Conservation (phyloP, 2,888 invertebrate species). For the Aporophyla nigra region DNA sequence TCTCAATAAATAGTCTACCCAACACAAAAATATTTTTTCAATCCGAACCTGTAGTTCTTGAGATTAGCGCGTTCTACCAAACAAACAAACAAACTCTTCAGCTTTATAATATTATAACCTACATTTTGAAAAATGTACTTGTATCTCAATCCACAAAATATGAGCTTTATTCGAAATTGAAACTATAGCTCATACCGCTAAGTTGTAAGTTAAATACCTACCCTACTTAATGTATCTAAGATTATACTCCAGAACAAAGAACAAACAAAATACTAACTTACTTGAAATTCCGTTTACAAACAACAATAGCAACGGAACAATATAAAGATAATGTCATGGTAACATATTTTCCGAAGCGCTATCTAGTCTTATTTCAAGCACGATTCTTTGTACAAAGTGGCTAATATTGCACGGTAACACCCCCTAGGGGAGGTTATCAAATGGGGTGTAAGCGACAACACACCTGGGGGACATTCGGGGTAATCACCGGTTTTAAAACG, state of each 20-base stretch:
- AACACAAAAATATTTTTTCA: no score
- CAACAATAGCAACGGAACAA: slow-evolving; percentile 46
- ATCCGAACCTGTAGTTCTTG: no score
- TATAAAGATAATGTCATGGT: slow-evolving; percentile 47
- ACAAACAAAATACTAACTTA: slow-evolving; percentile 37
- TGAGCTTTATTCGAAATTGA: no score
- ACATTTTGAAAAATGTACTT: no score
- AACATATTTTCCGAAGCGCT: slow-evolving; percentile 60
- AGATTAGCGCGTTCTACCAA: no score
- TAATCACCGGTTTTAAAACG: slow-evolving; percentile 58
- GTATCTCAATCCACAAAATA: no score
- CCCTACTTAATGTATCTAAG: slow-evolving; percentile 1
- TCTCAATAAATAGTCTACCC: no score
- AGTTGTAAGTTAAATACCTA: neutral
- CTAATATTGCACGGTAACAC: slow-evolving; percentile 49
- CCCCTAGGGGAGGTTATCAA: slow-evolving; percentile 32
- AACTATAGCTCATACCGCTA: neutral
- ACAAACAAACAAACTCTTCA: no score
- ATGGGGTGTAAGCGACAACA: slow-evolving; percentile 51
- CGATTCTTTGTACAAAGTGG: slow-evolving; percentile 56
- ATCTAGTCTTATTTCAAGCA: slow-evolving; percentile 52
- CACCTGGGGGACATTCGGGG: slow-evolving; percentile 51
- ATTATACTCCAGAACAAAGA: slow-evolving; percentile 31
- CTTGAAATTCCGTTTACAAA: slow-evolving; percentile 47
- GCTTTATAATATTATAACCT: no score